Evolutionary conservation across 2,888 invertebrate species (phyloP).

Genomic region (Ectemnius cavifrons): DNA sequence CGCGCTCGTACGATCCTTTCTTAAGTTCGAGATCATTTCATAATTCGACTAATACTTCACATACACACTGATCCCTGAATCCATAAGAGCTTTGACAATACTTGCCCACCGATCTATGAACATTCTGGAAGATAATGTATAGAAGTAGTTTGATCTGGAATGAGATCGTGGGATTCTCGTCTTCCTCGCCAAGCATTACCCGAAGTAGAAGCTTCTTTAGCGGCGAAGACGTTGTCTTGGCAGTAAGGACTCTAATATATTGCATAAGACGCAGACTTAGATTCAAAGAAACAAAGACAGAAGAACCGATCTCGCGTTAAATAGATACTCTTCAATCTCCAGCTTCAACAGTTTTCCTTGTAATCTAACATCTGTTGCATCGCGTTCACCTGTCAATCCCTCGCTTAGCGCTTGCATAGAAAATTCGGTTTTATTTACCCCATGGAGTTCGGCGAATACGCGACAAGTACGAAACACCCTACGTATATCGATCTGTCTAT

Average conservation of each 20-base stretch:
- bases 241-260: conserved; percentile 45
- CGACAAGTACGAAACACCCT: too few species aligned
- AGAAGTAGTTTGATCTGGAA: not conserved
- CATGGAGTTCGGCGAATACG: too few species aligned
- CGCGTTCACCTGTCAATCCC: too few species aligned
- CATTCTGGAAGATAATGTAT: not conserved
- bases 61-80: too few species aligned
- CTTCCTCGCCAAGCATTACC: not conserved
- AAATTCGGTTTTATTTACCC: conserved; percentile 13
- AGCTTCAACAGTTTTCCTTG: not conserved
- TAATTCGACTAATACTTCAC: too few species aligned
- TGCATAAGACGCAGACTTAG: conserved; percentile 21
- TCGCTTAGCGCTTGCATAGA: conserved; percentile 17
- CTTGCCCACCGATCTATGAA: too few species aligned
- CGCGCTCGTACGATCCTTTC: conserved; percentile 6
- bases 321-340: too few species aligned
- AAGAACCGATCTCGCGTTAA: not conserved
- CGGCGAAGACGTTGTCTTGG: conserved; percentile 27
- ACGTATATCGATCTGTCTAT: too few species aligned
- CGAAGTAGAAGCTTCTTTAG: conserved; percentile 20
- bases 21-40: not conserved
- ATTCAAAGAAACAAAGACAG: conserved; percentile 19
- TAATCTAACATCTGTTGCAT: too few species aligned
- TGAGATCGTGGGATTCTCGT: not conserved
- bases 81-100: too few species aligned